Percentiles rank a stretch among this genome's conserved stretches.
Evolutionary conservation across 2,113 vertebrate genomes (phyloP).

Genomic region (Peromyscus polionotus): DNA sequence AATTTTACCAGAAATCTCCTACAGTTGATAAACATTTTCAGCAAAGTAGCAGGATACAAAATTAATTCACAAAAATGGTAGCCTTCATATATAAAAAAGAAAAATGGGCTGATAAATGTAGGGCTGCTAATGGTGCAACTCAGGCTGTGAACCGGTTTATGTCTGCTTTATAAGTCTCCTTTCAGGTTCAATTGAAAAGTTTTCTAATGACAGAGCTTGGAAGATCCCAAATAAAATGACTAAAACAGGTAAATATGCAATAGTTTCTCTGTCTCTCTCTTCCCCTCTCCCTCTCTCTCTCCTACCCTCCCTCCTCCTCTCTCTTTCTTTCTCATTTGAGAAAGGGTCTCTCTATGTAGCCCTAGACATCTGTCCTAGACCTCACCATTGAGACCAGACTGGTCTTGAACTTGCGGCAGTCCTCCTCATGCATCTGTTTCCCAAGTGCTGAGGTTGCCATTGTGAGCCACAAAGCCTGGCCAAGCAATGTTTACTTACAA

Average conservation of each 20-base stretch:
- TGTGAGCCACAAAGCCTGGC: neutral
- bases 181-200: neutral
- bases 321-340: neutral
- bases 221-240: neutral
- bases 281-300: neutral
- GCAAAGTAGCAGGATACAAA: neutral
- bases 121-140: rapidly evolving
- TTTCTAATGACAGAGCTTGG: neutral
- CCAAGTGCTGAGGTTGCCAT: neutral
- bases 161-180: neutral
- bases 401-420: too few species aligned
- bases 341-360: neutral
- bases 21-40: neutral
- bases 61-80: neutral
- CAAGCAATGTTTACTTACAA: neutral
- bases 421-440: too few species aligned
- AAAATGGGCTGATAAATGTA: neutral
- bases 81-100: neutral
- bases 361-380: neutral
- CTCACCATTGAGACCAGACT: neutral
- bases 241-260: neutral
- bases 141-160: neutral
- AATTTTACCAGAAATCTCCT: neutral
- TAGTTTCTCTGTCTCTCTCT: neutral
- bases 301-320: rapidly evolving